A percentile compares a stretch with the other conserved stretches of the same genome.
Conservation (phyloP, 2,888 invertebrate genomes). For the Oscheius sp. region DNA sequence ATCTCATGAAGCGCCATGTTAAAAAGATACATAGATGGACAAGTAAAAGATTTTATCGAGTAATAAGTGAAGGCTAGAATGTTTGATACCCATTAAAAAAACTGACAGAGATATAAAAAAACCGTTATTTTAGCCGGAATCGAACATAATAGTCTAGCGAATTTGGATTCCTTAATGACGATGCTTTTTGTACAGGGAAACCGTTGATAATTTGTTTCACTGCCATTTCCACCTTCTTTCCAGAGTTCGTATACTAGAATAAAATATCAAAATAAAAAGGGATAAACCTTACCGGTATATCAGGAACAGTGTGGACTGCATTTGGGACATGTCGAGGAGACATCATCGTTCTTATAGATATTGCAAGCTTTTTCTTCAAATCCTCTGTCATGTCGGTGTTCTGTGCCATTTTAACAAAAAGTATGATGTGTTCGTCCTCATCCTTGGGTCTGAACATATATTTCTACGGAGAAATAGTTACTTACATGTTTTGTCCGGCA, state of each 20-base stretch:
- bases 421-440: constrained; percentile 74
- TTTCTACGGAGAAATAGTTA: not conserved
- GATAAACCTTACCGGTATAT: constrained; percentile 72
- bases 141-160: constrained; percentile 50
- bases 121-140: constrained; percentile 9
- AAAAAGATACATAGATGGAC: not conserved
- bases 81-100: not conserved
- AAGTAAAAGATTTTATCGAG: not conserved
- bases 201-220: constrained; percentile 74
- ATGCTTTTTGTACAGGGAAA: constrained; percentile 72
- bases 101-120: not conserved
- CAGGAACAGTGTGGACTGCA: constrained; percentile 72
- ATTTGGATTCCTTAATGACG: constrained; percentile 74
- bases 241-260: constrained; percentile 75
- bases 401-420: constrained; percentile 74
- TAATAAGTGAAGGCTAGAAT: not conserved
- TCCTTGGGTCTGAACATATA: constrained; percentile 64
- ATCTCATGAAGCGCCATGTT: constrained; percentile 14
- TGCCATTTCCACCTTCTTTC: constrained; percentile 76
- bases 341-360: constrained; percentile 71
- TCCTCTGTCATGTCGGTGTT: constrained; percentile 70
- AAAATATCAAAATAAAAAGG: not conserved
- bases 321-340: constrained; percentile 75
- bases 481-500: constrained; percentile 73
- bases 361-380: constrained; percentile 71